Conservation (phyloP, 2,113 vertebrate genomes). For the Thermophis baileyi region DNA sequence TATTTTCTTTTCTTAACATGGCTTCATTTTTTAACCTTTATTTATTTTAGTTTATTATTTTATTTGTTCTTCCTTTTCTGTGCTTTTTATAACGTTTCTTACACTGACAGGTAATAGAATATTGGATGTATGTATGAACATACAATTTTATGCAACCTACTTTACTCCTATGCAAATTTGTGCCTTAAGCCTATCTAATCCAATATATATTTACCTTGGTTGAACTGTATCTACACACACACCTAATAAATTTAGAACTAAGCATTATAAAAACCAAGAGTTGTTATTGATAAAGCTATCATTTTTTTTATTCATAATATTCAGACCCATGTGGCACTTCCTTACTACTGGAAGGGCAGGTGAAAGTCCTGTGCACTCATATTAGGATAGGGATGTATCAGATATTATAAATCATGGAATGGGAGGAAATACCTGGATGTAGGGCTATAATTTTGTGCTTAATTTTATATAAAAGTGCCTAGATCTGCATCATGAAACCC, state of each 20-base stretch:
- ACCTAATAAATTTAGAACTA: not conserved
- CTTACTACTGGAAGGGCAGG: not conserved
- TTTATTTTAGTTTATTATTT: not conserved
- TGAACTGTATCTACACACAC: not conserved
- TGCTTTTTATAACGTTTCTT: not conserved
- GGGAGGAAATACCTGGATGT: not conserved
- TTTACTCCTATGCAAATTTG: not conserved
- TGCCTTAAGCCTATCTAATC: not conserved
- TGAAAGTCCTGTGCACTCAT: not conserved
- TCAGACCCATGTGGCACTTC: not conserved
- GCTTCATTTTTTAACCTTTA: not conserved
- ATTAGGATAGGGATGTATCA: not conserved
- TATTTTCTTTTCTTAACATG: not conserved
- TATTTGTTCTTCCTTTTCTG: not conserved
- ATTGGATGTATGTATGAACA: not conserved
- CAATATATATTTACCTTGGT: not conserved
- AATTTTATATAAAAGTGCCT: not conserved
- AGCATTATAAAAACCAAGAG: not conserved
- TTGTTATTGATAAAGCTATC: not conserved
- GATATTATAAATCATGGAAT: not conserved
- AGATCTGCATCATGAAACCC: not conserved
- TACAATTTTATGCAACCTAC: not conserved
- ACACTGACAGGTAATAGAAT: not conserved
- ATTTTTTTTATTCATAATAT: not conserved
- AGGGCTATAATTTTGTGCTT: not conserved